Base-by-base conservation (phyloP, 2,888 invertebrate genomes). In the Xestoiulus laeticollis region DNA sequence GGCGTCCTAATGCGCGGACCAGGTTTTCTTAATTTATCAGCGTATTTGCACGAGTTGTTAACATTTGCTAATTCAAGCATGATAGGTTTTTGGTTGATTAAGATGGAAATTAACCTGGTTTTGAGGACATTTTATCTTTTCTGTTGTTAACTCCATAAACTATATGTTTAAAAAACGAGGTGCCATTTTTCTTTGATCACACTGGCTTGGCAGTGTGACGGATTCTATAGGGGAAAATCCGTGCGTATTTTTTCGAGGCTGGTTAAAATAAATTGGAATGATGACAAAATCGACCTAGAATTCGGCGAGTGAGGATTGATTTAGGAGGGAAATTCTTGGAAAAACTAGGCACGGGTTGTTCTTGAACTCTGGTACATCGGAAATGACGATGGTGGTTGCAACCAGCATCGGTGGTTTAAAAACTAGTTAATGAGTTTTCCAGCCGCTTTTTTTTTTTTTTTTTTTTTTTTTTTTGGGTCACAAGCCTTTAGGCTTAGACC, bases 371-470 rank as follows among this genome's bases (percentile, higher is more conserved):
- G 68, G 22, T 78, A 19, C n/a, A 16, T 59, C 59, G n/a, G 59
- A 19, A 5, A 59, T n/a, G 59, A 6, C 59, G n/a, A 59, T 59
- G 78, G 78, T 78, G 78, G 78, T 78, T 78, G 78, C 78, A 0
- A 30, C 1, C 30, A 78, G 26, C 1, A 78, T 30, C 78, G 78
- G 78, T 78, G 78, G 78, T 78, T 78, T 78, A 78, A 78, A 78
- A 78, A n/a, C 85, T 85, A 43, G 85, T 85, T 85, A 85, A 85
- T 85, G 85, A 33, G 10, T 43, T 85, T 85, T 85, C 38, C 85
- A 85, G 85, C 85, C 38, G 85, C 44, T 85, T 85, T 85, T 38
- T 84, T n/a, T 68, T 48, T 38, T 22, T 38, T 78, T 78, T 78
- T 78, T 78, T 78, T 10, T 38, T 78, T 26, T 30, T 30, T 12